Conservation (phyloP, 2,888 invertebrate genomes). For the Drosophila tripunctata region DNA sequence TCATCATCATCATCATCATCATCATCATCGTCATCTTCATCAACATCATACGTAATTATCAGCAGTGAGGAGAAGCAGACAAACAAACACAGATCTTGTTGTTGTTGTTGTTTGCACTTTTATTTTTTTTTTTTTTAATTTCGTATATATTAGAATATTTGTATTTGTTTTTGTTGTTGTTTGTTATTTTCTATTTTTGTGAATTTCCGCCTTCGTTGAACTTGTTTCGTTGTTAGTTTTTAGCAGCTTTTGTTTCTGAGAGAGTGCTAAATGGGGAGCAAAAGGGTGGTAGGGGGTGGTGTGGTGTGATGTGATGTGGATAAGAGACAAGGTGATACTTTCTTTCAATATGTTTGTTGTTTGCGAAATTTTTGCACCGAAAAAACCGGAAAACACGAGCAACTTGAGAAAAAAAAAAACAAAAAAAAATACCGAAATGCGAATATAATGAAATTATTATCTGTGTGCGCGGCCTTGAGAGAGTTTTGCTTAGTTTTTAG, state of each 20-base stretch:
- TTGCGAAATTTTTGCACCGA: conserved; percentile 33
- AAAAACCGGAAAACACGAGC: conserved; percentile 20
- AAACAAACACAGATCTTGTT: background rate
- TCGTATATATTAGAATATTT: conserved; percentile 46
- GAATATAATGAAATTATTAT: conserved; percentile 30
- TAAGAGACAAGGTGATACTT: conserved; percentile 20
- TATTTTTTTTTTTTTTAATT: conserved; percentile 19
- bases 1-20: conserved; percentile 6
- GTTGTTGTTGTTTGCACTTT: conserved; percentile 22
- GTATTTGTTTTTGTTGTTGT: conserved; percentile 31
- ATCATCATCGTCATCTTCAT: conserved; percentile 14
- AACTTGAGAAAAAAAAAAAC: conserved; percentile 22
- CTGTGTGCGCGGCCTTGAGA: conserved; percentile 41
- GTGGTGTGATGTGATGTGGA: background rate
- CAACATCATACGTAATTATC: conserved; percentile 4
- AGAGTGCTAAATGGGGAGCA: conserved; percentile 3
- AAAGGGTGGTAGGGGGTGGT: background rate
- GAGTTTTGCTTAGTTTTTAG: conserved; percentile 13
- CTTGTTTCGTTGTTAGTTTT: conserved; percentile 36
- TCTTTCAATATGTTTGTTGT: conserved; percentile 30
- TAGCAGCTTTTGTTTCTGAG: conserved; percentile 37
- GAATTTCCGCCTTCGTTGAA: conserved; percentile 58
- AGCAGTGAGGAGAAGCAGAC: too few species aligned
- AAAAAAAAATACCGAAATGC: conserved; percentile 34
- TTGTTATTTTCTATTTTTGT: conserved; percentile 48